A percentile compares a stretch with the other conserved stretches of the same genome.
Evolutionary conservation across 1,140 invertebrate genomes (phyloP).

Genomic region (Drosophila repletoides): DNA sequence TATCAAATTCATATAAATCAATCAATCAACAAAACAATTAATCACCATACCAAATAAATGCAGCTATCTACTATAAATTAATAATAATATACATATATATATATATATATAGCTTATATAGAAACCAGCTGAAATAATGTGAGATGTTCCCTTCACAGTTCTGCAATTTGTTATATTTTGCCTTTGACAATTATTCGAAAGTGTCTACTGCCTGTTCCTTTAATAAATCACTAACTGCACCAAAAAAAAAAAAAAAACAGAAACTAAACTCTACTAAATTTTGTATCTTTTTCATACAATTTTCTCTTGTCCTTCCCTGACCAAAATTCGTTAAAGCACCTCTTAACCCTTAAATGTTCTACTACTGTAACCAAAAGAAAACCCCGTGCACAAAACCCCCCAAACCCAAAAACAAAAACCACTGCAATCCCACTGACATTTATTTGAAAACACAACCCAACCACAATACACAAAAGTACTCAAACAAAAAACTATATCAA

Average conservation of each 20-base stretch:
- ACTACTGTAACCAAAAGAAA: constrained; percentile 52
- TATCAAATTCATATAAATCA: constrained; percentile 44
- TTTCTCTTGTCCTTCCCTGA: constrained; percentile 33
- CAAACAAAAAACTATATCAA: constrained; percentile 14
- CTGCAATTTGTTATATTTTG: constrained; percentile 68
- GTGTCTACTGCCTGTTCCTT: constrained; percentile 28
- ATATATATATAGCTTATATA: constrained; percentile 38
- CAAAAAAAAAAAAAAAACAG: constrained; percentile 32
- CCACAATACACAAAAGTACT: constrained; percentile 27
- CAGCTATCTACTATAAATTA: constrained; percentile 20
- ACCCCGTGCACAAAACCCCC: constrained; percentile 56
- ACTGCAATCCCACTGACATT: constrained; percentile 60
- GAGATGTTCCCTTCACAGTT: constrained; percentile 83
- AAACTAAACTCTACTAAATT: constrained; percentile 18
- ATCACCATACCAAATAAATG: constrained; percentile 39
- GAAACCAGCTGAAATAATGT: constrained; percentile 69
- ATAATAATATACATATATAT: constrained; percentile 21
- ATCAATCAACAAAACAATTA: constrained; percentile 29
- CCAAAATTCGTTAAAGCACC: constrained; percentile 38
- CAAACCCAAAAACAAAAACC: constrained; percentile 47
- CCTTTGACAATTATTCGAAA: constrained; percentile 30
- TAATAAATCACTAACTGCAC: constrained; percentile 59
- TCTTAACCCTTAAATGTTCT: constrained; percentile 21
- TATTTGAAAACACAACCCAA: constrained; percentile 43
- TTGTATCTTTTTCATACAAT: constrained; percentile 29